phyloP scores from a whole-genome alignment of 1,140 invertebrate species.

The Brachionus paranguensis region DNA sequence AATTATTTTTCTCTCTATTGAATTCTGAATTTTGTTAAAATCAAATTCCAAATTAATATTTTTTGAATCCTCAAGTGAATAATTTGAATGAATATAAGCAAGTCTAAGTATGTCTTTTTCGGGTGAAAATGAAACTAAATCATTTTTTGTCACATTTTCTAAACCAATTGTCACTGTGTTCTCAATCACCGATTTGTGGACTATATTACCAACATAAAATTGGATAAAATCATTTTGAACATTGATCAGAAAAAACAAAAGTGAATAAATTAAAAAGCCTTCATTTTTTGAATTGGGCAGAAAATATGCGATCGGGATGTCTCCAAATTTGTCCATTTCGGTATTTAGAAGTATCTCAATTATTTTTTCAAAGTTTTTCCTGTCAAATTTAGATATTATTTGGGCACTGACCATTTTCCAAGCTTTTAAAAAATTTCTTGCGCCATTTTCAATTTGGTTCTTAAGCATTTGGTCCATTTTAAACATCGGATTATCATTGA shows the following conservation, averaged over 20 bases:
- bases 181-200: not conserved
- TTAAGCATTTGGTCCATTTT: not conserved
- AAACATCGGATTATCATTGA: not conserved
- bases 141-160: not conserved
- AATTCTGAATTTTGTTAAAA: not conserved
- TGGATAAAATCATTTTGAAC: not conserved
- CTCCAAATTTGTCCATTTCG: not conserved
- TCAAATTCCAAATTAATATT: slow-evolving; percentile 18
- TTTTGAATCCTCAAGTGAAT: not conserved
- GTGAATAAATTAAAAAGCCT: not conserved
- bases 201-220: not conserved
- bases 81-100: slow-evolving; percentile 5
- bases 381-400: not conserved
- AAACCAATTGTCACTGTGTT: not conserved
- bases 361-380: not conserved
- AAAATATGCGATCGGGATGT: not conserved
- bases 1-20: not conserved
- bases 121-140: slow-evolving; percentile 12
- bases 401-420: not conserved
- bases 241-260: not conserved
- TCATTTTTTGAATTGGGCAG: not conserved
- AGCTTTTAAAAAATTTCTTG: not conserved
- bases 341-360: not conserved
- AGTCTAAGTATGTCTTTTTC: slow-evolving; percentile 1
- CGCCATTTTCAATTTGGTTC: not conserved